phyloP scores from a whole-genome alignment of 2,113 vertebrate species.

The Misgurnus mizolepis region DNA sequence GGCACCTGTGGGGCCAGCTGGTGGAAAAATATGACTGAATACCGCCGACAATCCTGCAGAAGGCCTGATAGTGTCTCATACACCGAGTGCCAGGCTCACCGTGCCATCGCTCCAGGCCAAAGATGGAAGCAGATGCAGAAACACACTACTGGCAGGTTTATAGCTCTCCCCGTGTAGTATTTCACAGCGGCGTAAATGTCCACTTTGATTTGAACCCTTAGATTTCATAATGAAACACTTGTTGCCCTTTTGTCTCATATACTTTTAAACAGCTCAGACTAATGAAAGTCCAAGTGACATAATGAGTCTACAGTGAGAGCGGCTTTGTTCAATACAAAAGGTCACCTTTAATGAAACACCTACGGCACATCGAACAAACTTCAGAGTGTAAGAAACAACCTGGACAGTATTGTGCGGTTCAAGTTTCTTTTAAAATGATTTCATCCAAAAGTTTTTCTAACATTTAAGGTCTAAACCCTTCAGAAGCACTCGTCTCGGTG shows the following conservation, averaged over 20 bases:
- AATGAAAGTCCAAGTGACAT: not conserved
- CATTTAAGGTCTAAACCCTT: not conserved
- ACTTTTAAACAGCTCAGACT: not conserved
- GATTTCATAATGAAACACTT: slow-evolving; percentile 24
- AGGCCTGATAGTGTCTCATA: slow-evolving; percentile 57
- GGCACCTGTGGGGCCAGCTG: slow-evolving; percentile 62
- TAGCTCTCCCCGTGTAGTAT: not conserved
- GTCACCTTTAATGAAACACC: slow-evolving; percentile 31
- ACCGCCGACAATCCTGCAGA: slow-evolving; percentile 69
- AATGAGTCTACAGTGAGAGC: not conserved
- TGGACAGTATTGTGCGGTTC: not conserved
- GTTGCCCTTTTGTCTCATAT: not conserved
- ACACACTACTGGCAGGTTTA: slow-evolving; percentile 39
- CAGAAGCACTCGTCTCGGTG: slow-evolving; percentile 21
- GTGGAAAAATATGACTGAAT: slow-evolving; percentile 65
- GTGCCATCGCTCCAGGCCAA: slow-evolving; percentile 64
- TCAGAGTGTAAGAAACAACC: not conserved
- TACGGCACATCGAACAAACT: not conserved
- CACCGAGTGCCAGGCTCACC: slow-evolving; percentile 45
- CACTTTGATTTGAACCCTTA: not conserved
- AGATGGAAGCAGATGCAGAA: slow-evolving; percentile 59
- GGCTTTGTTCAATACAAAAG: not conserved
- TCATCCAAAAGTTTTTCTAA: not conserved
- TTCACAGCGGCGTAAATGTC: not conserved
- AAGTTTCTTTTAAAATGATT: not conserved